Percentiles rank a stretch among this genome's conserved stretches.
Conservation (phyloP, 2,113 vertebrate genomes). For the Brachyistius frenatus region DNA sequence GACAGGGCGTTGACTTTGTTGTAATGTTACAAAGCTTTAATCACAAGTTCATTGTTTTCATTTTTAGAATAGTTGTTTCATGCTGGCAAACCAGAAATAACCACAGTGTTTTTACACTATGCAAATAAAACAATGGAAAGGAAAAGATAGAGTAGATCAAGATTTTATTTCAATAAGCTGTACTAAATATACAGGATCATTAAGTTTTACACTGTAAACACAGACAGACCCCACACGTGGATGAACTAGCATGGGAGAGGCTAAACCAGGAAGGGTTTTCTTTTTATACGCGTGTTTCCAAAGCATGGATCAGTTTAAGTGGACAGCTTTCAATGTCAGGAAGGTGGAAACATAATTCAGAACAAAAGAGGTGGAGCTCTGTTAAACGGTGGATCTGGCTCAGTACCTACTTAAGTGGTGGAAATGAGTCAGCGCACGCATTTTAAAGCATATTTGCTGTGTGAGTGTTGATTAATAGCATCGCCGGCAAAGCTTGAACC, state of each 20-base stretch:
- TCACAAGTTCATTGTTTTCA: background rate
- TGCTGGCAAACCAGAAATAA: background rate
- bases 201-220: slow-evolving; percentile 23
- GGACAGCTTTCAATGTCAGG: slow-evolving; percentile 29
- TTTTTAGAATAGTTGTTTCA: background rate
- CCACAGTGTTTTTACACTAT: too few species aligned
- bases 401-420: slow-evolving; percentile 23
- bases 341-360: slow-evolving; percentile 18
- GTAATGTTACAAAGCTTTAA: background rate
- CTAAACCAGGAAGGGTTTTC: background rate
- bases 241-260: slow-evolving; percentile 43
- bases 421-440: slow-evolving; percentile 58
- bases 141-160: background rate
- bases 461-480: slow-evolving; percentile 59
- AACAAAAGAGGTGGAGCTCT: slow-evolving; percentile 18
- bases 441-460: slow-evolving; percentile 48
- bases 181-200: slow-evolving; percentile 4
- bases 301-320: slow-evolving; percentile 19
- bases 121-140: background rate
- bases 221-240: slow-evolving; percentile 18
- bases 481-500: slow-evolving; percentile 41
- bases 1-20: background rate
- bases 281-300: background rate
- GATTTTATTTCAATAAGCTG: slow-evolving; percentile 3
- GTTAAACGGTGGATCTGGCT: slow-evolving; percentile 6